phyloP scores from a whole-genome alignment of 1,140 invertebrate species.

The Mizuhopecten yessoensis region DNA sequence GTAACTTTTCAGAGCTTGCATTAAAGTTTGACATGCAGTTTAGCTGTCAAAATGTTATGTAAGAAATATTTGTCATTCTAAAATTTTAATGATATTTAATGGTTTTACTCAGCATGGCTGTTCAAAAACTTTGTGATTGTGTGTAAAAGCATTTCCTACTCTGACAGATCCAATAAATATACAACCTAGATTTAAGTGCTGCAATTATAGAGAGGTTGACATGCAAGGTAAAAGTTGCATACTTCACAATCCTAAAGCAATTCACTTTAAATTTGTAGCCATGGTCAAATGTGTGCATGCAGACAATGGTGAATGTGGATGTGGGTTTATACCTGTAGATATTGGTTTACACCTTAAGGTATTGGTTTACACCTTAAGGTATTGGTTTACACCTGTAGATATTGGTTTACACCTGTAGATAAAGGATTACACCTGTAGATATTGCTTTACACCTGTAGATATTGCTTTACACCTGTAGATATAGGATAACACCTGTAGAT shows the following conservation, averaged over 20 bases:
- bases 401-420: too few relatives aligned
- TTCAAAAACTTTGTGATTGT: conserved; percentile 6
- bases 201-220: background rate
- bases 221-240: background rate
- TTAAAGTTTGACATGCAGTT: conserved; percentile 18
- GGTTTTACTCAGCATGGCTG: background rate
- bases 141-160: conserved; percentile 20
- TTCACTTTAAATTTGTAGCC: background rate
- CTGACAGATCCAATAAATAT: background rate
- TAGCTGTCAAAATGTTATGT: conserved; percentile 13
- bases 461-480: too few relatives aligned
- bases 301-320: background rate
- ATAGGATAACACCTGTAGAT: too few relatives aligned
- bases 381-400: too few relatives aligned
- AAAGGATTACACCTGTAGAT: too few relatives aligned
- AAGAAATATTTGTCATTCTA: conserved; percentile 35
- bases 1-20: background rate
- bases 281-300: background rate
- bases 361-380: too few relatives aligned
- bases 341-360: too few relatives aligned
- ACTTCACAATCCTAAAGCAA: background rate
- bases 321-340: too few relatives aligned
- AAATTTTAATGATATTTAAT: conserved; percentile 31
- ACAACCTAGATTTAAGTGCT: background rate
- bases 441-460: too few relatives aligned